A percentile compares a stretch with the other conserved stretches of the same genome.
phyloP scores from a whole-genome alignment of 2,888 invertebrate species.

The Chironomus tentans region DNA sequence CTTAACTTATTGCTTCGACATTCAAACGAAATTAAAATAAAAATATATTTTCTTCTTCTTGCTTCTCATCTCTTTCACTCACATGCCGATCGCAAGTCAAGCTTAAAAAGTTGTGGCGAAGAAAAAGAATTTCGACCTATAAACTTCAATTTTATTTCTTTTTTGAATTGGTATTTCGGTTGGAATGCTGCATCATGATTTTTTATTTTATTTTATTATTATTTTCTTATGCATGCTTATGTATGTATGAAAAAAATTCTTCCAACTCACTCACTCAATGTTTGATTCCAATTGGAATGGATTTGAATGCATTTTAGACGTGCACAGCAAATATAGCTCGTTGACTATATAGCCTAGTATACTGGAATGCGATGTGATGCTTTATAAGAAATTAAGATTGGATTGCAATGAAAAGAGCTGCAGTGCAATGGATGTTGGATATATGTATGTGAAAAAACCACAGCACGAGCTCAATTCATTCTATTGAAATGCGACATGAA shows the following conservation, averaged over 20 bases:
- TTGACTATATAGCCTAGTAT: too few relatives aligned
- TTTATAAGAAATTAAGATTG: too few relatives aligned
- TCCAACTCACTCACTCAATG: neutral
- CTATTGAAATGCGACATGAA: neutral
- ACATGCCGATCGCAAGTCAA: neutral
- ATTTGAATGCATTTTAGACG: neutral
- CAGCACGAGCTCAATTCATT: neutral
- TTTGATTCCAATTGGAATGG: neutral
- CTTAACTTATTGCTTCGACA: too few relatives aligned
- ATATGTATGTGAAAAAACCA: neutral
- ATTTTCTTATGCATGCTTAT: neutral
- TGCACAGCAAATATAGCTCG: too few relatives aligned
- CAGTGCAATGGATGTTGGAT: neutral
- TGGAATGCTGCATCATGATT: constrained; percentile 22
- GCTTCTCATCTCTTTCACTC: neutral
- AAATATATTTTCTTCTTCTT: neutral
- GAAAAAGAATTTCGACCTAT: constrained; percentile 23
- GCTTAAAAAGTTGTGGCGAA: neutral
- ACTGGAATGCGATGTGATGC: too few relatives aligned
- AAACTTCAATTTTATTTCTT: constrained; percentile 11
- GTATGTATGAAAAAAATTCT: too few relatives aligned
- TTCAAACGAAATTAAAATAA: neutral
- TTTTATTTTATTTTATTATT: neutral
- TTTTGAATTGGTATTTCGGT: constrained; percentile 12
- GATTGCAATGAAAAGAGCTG: neutral